A percentile compares a stretch with the other conserved stretches of the same genome.
Conservation (phyloP, 2,888 invertebrate species). For the Lasioglossum calceatum region DNA sequence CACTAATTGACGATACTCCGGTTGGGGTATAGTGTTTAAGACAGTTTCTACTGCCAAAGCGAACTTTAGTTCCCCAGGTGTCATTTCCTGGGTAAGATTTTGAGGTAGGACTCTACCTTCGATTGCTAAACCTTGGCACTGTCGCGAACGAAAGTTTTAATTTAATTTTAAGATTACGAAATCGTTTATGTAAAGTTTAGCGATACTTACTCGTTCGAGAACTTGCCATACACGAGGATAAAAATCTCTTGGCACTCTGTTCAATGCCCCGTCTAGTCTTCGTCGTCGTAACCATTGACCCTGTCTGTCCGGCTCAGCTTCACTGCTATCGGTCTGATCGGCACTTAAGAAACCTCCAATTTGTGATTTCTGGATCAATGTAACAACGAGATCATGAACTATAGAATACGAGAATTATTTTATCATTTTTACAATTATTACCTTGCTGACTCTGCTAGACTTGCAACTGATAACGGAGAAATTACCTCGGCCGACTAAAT, state of each 20-base stretch:
- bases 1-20: slow-evolving; percentile 98
- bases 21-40: slow-evolving; percentile 98
- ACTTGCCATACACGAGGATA: slow-evolving; percentile 98
- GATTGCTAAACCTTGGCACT: slow-evolving; percentile 97
- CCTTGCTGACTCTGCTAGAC: slow-evolving; percentile 94
- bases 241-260: slow-evolving; percentile 98
- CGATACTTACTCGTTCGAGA: slow-evolving; percentile 89
- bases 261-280: slow-evolving; percentile 97
- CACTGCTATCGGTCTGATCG: slow-evolving; percentile 80
- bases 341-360: slow-evolving; percentile 85
- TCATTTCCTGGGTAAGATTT: slow-evolving; percentile 99
- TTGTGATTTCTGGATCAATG: slow-evolving; percentile 84
- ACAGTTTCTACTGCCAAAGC: slow-evolving; percentile 99
- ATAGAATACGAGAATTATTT: background rate
- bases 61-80: slow-evolving; percentile 98
- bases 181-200: background rate
- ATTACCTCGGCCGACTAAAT: slow-evolving; percentile 92
- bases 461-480: slow-evolving; percentile 95
- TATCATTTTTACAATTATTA: slow-evolving; percentile 79
- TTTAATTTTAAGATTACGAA: background rate
- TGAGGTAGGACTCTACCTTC: slow-evolving; percentile 96
- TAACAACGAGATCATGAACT: background rate
- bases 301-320: slow-evolving; percentile 91
- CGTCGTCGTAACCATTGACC: slow-evolving; percentile 99
- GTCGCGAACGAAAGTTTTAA: slow-evolving; percentile 41